A percentile compares a stretch with the other conserved stretches of the same genome.
phyloP scores from a whole-genome alignment of 2,797 vertebrate species.

The Mallotus villosus region DNA sequence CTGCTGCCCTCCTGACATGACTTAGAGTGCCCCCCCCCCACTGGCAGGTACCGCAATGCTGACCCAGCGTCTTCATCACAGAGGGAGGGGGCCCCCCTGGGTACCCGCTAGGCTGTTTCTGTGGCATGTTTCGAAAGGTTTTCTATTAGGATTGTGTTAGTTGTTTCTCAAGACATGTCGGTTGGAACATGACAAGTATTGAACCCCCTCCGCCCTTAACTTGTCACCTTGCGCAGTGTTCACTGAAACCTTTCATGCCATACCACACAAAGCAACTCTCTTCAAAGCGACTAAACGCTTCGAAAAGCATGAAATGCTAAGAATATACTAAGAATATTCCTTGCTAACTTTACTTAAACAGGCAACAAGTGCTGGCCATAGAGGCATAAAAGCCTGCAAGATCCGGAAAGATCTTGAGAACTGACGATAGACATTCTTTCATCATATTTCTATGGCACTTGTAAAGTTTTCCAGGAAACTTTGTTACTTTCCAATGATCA shows the following conservation, averaged over 20 bases:
- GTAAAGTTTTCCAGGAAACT: background rate
- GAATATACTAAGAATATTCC: too few relatives aligned
- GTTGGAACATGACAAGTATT: background rate
- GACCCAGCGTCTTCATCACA: background rate
- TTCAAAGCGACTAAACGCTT: too few relatives aligned
- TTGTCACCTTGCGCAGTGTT: background rate
- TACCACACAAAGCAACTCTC: too few relatives aligned
- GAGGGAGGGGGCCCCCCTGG: background rate
- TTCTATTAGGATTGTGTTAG: background rate
- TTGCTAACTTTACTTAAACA: too few relatives aligned
- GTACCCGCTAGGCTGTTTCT: too few relatives aligned
- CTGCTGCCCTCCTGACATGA: background rate
- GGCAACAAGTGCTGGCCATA: too few relatives aligned
- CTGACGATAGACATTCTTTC: background rate
- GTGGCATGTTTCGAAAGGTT: background rate
- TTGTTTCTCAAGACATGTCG: background rate
- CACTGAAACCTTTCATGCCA: too few relatives aligned
- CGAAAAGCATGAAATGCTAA: too few relatives aligned
- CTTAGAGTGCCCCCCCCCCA: constrained; percentile 3
- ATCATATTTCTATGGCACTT: background rate
- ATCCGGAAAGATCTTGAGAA: background rate
- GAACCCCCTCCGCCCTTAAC: background rate
- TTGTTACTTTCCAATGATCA: background rate
- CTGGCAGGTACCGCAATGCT: background rate
- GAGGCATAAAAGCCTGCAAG: background rate